These are phyloP conservation scores for Holcopasites calliopsidis DNA, from an alignment of 1,140 invertebrate species.

Conservation along the genomic window DNA sequence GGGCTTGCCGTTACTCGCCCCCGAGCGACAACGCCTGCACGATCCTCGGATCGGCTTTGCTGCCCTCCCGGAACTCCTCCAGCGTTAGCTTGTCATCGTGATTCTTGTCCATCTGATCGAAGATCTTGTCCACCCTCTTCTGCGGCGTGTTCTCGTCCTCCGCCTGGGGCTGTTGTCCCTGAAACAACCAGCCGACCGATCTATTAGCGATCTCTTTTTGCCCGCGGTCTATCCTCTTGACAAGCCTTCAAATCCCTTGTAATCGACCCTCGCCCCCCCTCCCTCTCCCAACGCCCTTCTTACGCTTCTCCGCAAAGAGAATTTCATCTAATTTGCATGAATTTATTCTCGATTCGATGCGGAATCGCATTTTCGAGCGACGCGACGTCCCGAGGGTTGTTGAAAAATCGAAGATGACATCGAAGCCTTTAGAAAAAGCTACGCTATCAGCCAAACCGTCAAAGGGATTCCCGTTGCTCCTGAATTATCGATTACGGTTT, in stretches of 20 bases:
- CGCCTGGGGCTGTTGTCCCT: slow-evolving; percentile 93
- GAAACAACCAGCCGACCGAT: slow-evolving; percentile 51
- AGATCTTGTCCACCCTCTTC: slow-evolving; percentile 97
- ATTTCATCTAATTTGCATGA: too few relatives aligned
- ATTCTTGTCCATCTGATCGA: slow-evolving; percentile 99
- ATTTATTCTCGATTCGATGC: too few relatives aligned
- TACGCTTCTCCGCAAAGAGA: too few relatives aligned
- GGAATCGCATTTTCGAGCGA: too few relatives aligned
- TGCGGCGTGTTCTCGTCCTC: slow-evolving; percentile 97
- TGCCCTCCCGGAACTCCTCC: slow-evolving; percentile 99
- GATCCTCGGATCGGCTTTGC: slow-evolving; percentile 98
- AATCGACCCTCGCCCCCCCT: not conserved
- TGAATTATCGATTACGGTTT: too few relatives aligned
- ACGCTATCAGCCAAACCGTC: too few relatives aligned
- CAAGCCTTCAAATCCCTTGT: too few relatives aligned
- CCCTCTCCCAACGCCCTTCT: too few relatives aligned
- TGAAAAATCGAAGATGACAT: too few relatives aligned
- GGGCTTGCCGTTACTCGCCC: slow-evolving; percentile 81
- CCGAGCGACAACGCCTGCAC: slow-evolving; percentile 95
- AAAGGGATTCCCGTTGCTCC: too few relatives aligned
- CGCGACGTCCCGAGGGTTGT: too few relatives aligned
- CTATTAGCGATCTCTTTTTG: not conserved
- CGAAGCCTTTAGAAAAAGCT: too few relatives aligned
- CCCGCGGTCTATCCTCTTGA: not conserved
- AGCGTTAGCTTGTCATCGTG: slow-evolving; percentile 97